Percentiles rank a stretch among this genome's conserved stretches.
These are phyloP conservation scores for Cololabis saira DNA, from an alignment of 2,113 vertebrate genomes.

Conservation along the genomic window DNA sequence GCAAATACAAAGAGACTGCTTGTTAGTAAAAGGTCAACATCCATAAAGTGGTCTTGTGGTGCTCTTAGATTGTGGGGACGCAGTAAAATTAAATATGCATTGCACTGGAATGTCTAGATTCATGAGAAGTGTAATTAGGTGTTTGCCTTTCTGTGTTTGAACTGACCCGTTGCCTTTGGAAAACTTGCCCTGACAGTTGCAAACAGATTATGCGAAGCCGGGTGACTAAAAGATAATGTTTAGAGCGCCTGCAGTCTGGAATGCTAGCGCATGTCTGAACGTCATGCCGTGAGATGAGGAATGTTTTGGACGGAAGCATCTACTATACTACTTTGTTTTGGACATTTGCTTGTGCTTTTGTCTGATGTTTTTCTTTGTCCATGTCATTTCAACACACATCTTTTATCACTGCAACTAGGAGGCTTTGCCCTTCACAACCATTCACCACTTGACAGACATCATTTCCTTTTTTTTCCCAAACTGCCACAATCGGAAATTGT, in stretches of 20 bases:
- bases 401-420: slow-evolving; percentile 8
- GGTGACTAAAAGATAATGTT: slow-evolving; percentile 8
- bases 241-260: slow-evolving; percentile 29
- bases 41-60: slow-evolving; percentile 44
- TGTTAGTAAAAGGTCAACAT: slow-evolving; percentile 59
- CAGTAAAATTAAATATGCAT: slow-evolving; percentile 16
- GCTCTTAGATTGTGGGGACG: slow-evolving; percentile 27
- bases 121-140: no score
- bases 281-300: slow-evolving; percentile 12
- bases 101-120: background rate
- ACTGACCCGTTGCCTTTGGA: slow-evolving; percentile 6
- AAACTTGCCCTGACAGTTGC: background rate
- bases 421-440: slow-evolving; percentile 7
- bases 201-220: slow-evolving; percentile 7
- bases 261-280: slow-evolving; percentile 56
- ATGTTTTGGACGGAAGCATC: slow-evolving; percentile 11
- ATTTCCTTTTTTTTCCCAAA: slow-evolving; percentile 21
- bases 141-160: slow-evolving; percentile 4
- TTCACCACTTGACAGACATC: slow-evolving; percentile 28
- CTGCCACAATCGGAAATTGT: slow-evolving; percentile 22
- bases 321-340: background rate
- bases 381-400: slow-evolving; percentile 20
- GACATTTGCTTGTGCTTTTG: background rate
- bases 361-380: background rate
- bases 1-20: slow-evolving; percentile 38